Percentiles rank a stretch among this genome's conserved stretches.
Conservation (phyloP, 1,140 invertebrate species). For the Diprion similis region DNA sequence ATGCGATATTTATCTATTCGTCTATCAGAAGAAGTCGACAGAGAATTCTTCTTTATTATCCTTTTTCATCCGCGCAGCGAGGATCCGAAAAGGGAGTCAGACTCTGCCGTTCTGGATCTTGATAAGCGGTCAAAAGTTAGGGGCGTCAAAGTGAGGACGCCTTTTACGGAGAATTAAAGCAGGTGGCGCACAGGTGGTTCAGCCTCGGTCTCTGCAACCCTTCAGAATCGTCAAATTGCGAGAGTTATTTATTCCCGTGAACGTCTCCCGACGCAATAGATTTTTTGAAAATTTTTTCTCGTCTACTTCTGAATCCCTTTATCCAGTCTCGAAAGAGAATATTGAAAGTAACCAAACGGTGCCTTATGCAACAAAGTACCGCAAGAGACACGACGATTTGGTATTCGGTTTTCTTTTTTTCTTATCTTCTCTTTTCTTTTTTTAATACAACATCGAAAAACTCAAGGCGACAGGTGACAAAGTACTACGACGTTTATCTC, state of each 20-base stretch:
- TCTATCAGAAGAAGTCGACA: too few relatives aligned
- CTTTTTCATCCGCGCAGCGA: too few relatives aligned
- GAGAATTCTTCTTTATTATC: too few relatives aligned
- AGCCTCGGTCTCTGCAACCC: background rate
- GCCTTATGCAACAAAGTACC: constrained; percentile 10
- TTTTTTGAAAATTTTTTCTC: too few relatives aligned
- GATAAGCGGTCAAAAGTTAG: background rate
- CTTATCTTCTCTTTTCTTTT: background rate
- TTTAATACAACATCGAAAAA: background rate
- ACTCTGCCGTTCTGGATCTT: background rate
- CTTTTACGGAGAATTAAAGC: background rate
- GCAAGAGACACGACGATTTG: constrained; percentile 21
- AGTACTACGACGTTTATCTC: background rate
- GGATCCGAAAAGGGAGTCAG: too few relatives aligned
- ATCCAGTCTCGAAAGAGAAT: too few relatives aligned
- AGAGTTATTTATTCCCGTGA: too few relatives aligned
- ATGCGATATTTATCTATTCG: too few relatives aligned
- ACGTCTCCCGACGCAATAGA: too few relatives aligned
- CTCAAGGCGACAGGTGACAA: background rate
- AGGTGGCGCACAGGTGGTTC: background rate
- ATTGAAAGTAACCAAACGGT: too few relatives aligned
- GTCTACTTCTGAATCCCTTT: too few relatives aligned
- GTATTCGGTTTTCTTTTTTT: constrained; percentile 11
- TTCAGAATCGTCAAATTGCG: too few relatives aligned
- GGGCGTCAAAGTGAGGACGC: background rate